Evolutionary conservation across 2,797 vertebrate genomes (phyloP).

Genomic region (Trichosurus vulpecula): DNA sequence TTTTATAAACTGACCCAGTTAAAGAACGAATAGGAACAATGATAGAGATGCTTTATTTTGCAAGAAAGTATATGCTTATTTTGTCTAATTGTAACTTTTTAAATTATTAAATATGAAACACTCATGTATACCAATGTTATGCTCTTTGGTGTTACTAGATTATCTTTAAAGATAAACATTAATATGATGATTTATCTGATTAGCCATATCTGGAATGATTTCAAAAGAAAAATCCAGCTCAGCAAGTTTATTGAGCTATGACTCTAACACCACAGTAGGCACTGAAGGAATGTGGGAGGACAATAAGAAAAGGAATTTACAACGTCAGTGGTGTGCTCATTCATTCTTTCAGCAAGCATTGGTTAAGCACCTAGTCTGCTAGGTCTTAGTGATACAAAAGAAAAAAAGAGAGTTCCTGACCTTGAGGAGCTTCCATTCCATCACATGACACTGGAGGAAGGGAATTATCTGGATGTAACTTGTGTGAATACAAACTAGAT

Average conservation of each 20-base stretch:
- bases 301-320: background rate
- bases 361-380: background rate
- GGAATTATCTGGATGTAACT: background rate
- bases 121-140: background rate
- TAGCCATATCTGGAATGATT: background rate
- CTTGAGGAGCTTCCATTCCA: background rate
- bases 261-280: background rate
- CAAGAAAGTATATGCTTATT: slow-evolving; percentile 17
- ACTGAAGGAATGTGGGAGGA: background rate
- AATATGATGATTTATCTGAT: background rate
- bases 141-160: slow-evolving; percentile 34
- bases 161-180: slow-evolving; percentile 33
- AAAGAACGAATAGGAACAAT: slow-evolving; percentile 15
- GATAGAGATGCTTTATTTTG: slow-evolving; percentile 52
- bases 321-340: background rate
- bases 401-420: background rate
- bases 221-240: background rate
- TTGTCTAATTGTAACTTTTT: slow-evolving; percentile 40
- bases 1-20: slow-evolving; percentile 37
- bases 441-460: background rate
- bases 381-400: background rate
- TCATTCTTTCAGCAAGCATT: background rate
- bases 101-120: slow-evolving; percentile 48
- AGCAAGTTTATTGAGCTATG: background rate
- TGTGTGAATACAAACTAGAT: background rate